A percentile compares a stretch with the other conserved stretches of the same genome.
These are phyloP conservation scores for Allolobophora icterica DNA, from an alignment of 2,888 invertebrate genomes.

Conservation along the genomic window DNA sequence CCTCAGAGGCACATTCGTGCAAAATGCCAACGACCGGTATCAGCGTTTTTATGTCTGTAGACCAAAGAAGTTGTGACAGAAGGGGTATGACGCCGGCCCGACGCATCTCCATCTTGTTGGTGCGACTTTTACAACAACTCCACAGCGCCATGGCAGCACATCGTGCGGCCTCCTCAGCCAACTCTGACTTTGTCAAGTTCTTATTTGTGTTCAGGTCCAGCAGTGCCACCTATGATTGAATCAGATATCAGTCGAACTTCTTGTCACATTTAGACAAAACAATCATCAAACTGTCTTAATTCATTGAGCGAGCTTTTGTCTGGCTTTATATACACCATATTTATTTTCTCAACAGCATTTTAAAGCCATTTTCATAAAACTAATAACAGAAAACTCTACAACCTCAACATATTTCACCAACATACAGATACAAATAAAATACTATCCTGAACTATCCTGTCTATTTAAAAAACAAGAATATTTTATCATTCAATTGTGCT, in stretches of 20 bases:
- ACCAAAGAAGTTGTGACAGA: conserved; percentile 79
- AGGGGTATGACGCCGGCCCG: conserved; percentile 73
- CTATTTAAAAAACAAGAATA: neutral
- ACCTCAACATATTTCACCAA: neutral
- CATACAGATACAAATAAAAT: neutral
- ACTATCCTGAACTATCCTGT: no score
- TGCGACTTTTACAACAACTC: conserved; percentile 82
- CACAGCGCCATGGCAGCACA: conserved; percentile 80
- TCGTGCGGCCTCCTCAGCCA: conserved; percentile 55
- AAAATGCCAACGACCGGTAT: conserved; percentile 86
- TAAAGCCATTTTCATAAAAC: neutral
- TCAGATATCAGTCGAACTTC: neutral
- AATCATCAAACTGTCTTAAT: neutral
- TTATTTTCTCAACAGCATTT: neutral
- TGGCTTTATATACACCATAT: neutral
- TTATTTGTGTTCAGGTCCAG: neutral
- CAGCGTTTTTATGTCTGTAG: conserved; percentile 82
- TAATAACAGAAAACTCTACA: neutral
- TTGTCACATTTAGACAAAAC: neutral
- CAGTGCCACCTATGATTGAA: neutral
- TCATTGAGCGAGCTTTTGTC: neutral
- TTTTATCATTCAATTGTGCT: neutral
- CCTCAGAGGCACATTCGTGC: conserved; percentile 74
- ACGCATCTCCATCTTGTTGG: conserved; percentile 80
- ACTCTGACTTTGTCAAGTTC: neutral